Evolutionary conservation across 2,113 vertebrate species (phyloP), one percentile per base, ranked within the genome.

Genomic region (Capreolus pygargus): DNA sequence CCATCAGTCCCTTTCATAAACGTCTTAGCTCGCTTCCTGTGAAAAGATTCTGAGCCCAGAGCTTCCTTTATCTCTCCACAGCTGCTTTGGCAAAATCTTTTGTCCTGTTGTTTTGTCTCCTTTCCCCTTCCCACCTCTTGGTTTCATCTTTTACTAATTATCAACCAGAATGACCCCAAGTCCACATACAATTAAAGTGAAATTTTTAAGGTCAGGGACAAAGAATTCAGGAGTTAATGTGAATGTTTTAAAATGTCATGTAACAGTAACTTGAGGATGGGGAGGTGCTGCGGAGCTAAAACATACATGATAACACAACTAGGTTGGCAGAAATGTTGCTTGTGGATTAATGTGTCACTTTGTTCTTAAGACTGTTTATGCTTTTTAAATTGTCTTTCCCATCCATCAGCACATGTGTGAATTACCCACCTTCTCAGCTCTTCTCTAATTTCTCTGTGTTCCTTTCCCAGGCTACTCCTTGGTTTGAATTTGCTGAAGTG

Each of bases 121-220:
- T 78, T 92, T 88, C 14, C 36, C 6, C 12, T 54, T 50, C 23
- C 9, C 6, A 36, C 86, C n/a, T 64, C 91, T 67, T 58, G 14
- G 1, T 58, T 88, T 50, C 91, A 96, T 64, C 91, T 97, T 97
- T 96, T 96, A 88, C 91, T 81, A 82, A 93, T 96, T 96, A 93
- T 93, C 61, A 21, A 60, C 30, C 6, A 12, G 67, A 93, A 95
- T 91, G 92, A 91, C 67, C 85, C 86, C 81, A 94, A 94, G 58
- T 93, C 91, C 64, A 91, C 52, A 60, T 85, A 39, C 83, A 89
- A 67, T 81, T 88, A 74, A 95, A 85, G 58, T 60, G 5, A 74
- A 95, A 82, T 94, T 94, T 36, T 45, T 93, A 60, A 43, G 78
- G 47, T 54, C 21, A 21, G 27, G 67, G 54, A 52, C 47, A 81